Base-by-base conservation (phyloP, 2,888 invertebrate genomes). In the Cordilura impudica region DNA sequence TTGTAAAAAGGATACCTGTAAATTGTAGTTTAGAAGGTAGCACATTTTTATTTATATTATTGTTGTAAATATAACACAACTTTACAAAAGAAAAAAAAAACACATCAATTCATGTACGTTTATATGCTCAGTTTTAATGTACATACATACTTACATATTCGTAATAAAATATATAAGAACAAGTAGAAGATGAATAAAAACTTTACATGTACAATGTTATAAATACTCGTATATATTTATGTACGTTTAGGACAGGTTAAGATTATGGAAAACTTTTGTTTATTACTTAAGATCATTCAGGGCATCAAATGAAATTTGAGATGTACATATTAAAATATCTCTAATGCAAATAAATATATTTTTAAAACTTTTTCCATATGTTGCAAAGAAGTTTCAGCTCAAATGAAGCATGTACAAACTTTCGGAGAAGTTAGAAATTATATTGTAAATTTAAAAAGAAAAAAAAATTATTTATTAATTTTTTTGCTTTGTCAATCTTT, bases 191-290 rank as follows among this genome's bases (percentile, higher is more conserved):
- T n/a, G n/a, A n/a, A n/a, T n/a, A n/a, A n/a, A n/a, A n/a, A n/a
- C n/a, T n/a, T n/a, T n/a, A n/a, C n/a, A n/a, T n/a, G n/a, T n/a
- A n/a, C n/a, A n/a, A n/a, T n/a, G n/a, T n/a, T n/a, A n/a, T n/a
- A n/a, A n/a, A n/a, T n/a, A n/a, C n/a, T n/a, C n/a, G n/a, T n/a
- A n/a, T 56, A 19, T 29, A 19, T 39, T 26, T 29, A 47, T 19
- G 45, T 49, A 71, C 66, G 45, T 65, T 65, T 47, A 53, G 18
- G 51, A 70, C 43, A 31, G 58, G 31, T 58, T 65, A 58, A 77
- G 76, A 77, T 71, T 66, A 72, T 61, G 49, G 39, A 5, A 72
- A 72, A 77, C 66, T 77, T 77, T 72, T 67, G 71, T 67, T 72
- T 72, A 72, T 77, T 77, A 60, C 72, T 47, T 29, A 56, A 66